Percentiles rank a stretch among this genome's conserved stretches.
phyloP scores from a whole-genome alignment of 2,113 vertebrate species.

The Cynoglossus semilaevis region DNA sequence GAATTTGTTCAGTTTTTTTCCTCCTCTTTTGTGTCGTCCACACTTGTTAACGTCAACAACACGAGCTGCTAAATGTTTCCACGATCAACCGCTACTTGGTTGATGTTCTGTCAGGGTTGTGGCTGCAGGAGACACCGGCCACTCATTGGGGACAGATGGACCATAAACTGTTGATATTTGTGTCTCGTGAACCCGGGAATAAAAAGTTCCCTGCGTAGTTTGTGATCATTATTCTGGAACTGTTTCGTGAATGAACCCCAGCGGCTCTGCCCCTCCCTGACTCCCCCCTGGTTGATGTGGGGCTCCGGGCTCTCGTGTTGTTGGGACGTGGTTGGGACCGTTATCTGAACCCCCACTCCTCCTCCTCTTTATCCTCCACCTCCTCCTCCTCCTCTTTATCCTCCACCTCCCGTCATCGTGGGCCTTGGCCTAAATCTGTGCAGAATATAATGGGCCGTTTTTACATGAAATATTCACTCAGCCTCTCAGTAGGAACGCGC shows the following conservation, averaged over 20 bases:
- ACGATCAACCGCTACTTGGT: neutral
- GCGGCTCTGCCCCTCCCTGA: conserved; percentile 60
- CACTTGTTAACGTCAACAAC: too few relatives aligned
- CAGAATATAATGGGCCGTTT: conserved; percentile 63
- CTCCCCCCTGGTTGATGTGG: conserved; percentile 38
- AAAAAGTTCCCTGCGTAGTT: conserved; percentile 1
- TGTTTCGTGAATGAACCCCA: conserved; percentile 28
- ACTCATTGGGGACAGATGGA: conserved; percentile 2
- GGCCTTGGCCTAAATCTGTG: conserved; percentile 73
- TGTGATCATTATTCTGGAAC: too few relatives aligned
- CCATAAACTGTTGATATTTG: conserved; percentile 4
- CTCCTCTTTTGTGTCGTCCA: neutral
- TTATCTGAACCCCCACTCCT: conserved; percentile 58
- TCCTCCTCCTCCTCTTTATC: conserved; percentile 7
- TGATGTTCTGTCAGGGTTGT: conserved; percentile 25
- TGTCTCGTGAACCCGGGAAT: conserved; percentile 1
- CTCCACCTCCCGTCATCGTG: conserved; percentile 23
- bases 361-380: too few relatives aligned
- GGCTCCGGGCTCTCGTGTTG: conserved; percentile 37
- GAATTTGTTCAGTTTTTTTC: conserved; percentile 51
- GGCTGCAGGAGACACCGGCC: conserved; percentile 24
- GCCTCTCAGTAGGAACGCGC: conserved; percentile 46
- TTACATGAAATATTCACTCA: conserved; percentile 75
- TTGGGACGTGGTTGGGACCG: conserved; percentile 65
- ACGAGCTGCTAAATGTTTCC: neutral